phyloP scores from a whole-genome alignment of 1,140 invertebrate species.

The Neodiprion pinetum region DNA sequence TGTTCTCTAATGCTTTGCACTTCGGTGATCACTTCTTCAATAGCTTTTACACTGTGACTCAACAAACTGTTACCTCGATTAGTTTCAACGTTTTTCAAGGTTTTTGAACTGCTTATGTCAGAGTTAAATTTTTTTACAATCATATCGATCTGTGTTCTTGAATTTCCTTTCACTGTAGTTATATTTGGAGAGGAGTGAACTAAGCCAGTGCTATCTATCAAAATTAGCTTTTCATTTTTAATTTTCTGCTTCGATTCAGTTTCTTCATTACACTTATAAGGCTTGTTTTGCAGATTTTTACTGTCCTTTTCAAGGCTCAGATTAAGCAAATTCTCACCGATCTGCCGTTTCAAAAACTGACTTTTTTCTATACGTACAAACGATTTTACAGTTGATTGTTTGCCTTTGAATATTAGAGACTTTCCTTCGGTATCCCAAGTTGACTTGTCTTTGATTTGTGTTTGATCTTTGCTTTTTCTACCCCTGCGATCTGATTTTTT shows the following conservation, averaged over 20 bases:
- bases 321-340: slow-evolving; percentile 6
- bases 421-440: neutral
- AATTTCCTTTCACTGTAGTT: neutral
- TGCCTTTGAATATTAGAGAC: slow-evolving; percentile 4
- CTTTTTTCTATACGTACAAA: slow-evolving; percentile 22
- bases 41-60: slow-evolving; percentile 9
- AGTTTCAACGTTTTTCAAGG: too few species aligned
- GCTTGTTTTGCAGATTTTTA: neutral
- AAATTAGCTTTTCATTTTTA: neutral
- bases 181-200: neutral
- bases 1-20: slow-evolving; percentile 14
- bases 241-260: neutral
- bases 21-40: slow-evolving; percentile 8
- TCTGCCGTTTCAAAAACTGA: slow-evolving; percentile 17
- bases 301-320: neutral
- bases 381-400: neutral
- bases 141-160: neutral
- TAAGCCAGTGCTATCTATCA: neutral
- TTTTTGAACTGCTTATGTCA: too few species aligned
- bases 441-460: neutral
- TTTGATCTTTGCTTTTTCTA: neutral
- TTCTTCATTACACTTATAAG: neutral
- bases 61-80: neutral
- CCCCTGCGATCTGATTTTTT: slow-evolving; percentile 1
- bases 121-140: neutral